Evolutionary conservation across 2,113 vertebrate genomes (phyloP), one percentile per base, ranked within the genome.

Genomic region (Cyprinus carpio): DNA sequence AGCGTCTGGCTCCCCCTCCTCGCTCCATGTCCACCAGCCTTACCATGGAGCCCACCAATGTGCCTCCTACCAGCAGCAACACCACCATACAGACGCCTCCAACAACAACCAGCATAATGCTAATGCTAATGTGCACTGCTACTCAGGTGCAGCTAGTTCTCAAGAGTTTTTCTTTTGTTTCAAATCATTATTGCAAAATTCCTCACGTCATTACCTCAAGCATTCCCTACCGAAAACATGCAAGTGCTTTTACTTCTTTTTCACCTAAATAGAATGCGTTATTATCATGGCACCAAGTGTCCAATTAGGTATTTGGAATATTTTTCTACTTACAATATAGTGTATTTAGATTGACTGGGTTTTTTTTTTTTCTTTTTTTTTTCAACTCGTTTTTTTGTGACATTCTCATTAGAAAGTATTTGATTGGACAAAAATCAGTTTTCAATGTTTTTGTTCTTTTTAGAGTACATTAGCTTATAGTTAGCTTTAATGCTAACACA

Each of bases 21-120:
- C 87, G 56, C 91, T 87, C 87, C 91, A 84, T 23, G 23, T 69
- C 89, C 46, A 89, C 93, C 92, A 95, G 92, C 43, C 91, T 91
- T 94, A 93, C 87, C 94, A 93, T 88, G 82, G 83, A 78, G 60
- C 62, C 16, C 46, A 96, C 75, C 86, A 93, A 94, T 96, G 97
- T 95, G 95, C 96, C 96, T 98, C 96, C 92, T 97, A 96, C 84
- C 86, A 95, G 93, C 93, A 95, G 93, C 93, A 90, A 84, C 83
- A 94, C 87, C 95, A 92, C 88, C 96, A 95, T 43, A 84, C 93
- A 90, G 96, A 98, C 89, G 80, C 95, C 83, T 88, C 95, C 87
- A 92, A 95, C 94, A 93, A 88, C 92, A 96, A 95, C 94, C 95
- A 93, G 71, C 94, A 93, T 79, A 88, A 92, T 87, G 95, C 94